These are phyloP conservation scores for Lucifuga dentata DNA, from an alignment of 2,113 vertebrate genomes.

Conservation along the genomic window DNA sequence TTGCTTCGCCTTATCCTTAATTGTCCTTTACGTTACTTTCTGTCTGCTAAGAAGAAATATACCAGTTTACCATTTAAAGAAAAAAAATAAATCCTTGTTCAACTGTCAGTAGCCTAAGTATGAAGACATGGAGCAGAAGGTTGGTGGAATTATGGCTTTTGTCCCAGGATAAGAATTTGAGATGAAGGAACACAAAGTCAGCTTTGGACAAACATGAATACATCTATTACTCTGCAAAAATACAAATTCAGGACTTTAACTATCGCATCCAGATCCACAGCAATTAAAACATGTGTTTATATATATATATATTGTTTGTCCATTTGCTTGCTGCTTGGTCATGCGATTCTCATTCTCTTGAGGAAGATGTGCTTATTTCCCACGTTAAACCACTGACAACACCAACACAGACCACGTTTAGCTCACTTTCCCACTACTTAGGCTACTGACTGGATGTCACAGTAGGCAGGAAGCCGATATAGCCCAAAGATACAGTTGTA, in stretches of 20 bases:
- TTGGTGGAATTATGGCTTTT: constrained; percentile 46
- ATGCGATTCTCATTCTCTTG: not conserved
- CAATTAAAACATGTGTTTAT: too few species aligned
- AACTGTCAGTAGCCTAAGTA: constrained; percentile 57
- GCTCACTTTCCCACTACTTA: constrained; percentile 34
- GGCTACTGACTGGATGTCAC: constrained; percentile 41
- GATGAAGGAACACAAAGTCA: constrained; percentile 2
- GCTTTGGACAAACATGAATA: not conserved
- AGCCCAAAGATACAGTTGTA: constrained; percentile 57
- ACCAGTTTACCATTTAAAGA: constrained; percentile 20
- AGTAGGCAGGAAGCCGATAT: constrained; percentile 36
- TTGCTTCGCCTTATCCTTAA: constrained; percentile 70
- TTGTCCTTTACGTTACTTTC: constrained; percentile 33
- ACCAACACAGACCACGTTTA: constrained; percentile 38
- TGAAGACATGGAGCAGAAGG: constrained; percentile 30
- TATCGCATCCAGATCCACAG: too few species aligned
- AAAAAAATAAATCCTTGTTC: constrained; percentile 27
- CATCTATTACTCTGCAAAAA: too few species aligned
- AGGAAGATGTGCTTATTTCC: constrained; percentile 12
- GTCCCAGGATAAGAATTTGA: constrained; percentile 11
- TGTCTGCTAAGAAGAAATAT: constrained; percentile 38
- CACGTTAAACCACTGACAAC: constrained; percentile 31
- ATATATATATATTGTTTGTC: too few species aligned
- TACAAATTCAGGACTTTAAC: too few species aligned
- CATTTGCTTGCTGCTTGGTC: too few species aligned